Conservation (phyloP, 2,888 invertebrate genomes). For the Ochropleura leucogaster region DNA sequence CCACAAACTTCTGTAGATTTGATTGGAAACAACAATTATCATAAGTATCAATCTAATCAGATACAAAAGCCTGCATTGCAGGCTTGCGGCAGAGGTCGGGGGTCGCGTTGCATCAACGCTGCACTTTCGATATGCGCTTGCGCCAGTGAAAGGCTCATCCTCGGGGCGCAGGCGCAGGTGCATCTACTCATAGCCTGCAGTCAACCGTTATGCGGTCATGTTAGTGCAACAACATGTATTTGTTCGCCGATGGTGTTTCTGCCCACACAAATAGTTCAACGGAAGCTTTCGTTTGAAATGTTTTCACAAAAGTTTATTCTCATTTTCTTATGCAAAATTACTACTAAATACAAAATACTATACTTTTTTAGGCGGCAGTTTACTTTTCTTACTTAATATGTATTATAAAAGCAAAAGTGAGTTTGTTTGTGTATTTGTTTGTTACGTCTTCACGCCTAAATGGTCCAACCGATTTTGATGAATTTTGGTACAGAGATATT, state of each 20-base stretch:
- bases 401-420: too few relatives aligned
- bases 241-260: slow-evolving; percentile 57
- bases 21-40: slow-evolving; percentile 65
- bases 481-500: too few relatives aligned
- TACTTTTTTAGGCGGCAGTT: neutral
- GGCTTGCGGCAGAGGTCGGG: slow-evolving; percentile 73
- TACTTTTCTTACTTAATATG: too few relatives aligned
- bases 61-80: slow-evolving; percentile 64
- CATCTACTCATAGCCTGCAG: slow-evolving; percentile 70
- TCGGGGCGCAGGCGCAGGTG: slow-evolving; percentile 76
- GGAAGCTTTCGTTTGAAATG: slow-evolving; percentile 52
- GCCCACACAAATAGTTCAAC: slow-evolving; percentile 57
- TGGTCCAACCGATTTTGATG: too few relatives aligned
- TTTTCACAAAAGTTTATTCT: slow-evolving; percentile 8
- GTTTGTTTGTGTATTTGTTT: too few relatives aligned
- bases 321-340: neutral
- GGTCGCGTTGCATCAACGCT: slow-evolving; percentile 86
- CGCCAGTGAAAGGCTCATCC: slow-evolving; percentile 88
- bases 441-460: too few relatives aligned
- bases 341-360: neutral
- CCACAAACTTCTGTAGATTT: slow-evolving; percentile 61
- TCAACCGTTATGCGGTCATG: slow-evolving; percentile 70
- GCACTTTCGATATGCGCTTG: slow-evolving; percentile 87
- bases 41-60: slow-evolving; percentile 66
- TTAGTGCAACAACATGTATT: slow-evolving; percentile 70